Conservation (phyloP, 2,113 vertebrate species). For the Poecile atricapillus region DNA sequence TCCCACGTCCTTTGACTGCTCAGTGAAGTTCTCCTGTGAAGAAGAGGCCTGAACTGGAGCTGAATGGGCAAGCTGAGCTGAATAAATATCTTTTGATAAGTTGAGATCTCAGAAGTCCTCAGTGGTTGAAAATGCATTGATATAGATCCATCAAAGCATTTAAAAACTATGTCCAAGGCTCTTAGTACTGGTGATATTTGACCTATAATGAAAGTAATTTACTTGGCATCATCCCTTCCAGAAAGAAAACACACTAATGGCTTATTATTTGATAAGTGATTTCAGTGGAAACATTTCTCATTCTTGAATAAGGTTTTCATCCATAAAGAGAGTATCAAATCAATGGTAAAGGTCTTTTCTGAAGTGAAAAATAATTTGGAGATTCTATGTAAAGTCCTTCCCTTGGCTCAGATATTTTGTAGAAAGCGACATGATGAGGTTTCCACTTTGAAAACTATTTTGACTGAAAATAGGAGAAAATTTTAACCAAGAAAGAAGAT, state of each 20-base stretch:
- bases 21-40: not conserved
- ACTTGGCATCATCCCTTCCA: not conserved
- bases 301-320: slow-evolving; percentile 11
- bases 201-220: slow-evolving; percentile 12
- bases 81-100: not conserved
- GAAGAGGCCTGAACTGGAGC: not conserved
- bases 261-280: slow-evolving; percentile 32
- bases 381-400: not conserved
- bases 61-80: not conserved
- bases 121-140: not conserved
- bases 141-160: not conserved
- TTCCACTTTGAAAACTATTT: not conserved
- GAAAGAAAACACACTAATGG: slow-evolving; percentile 48
- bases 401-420: not conserved
- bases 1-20: not conserved
- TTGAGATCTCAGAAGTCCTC: not conserved
- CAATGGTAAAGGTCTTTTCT: slow-evolving; percentile 31
- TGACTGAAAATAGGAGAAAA: not conserved
- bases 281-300: slow-evolving; percentile 34
- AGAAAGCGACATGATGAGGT: not conserved
- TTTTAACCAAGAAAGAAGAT: not conserved
- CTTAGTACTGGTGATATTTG: not conserved
- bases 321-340: slow-evolving; percentile 1
- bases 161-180: not conserved
- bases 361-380: slow-evolving; percentile 1